Evolutionary conservation across 2,888 invertebrate genomes (phyloP).

Genomic region (Drosophila putrida): DNA sequence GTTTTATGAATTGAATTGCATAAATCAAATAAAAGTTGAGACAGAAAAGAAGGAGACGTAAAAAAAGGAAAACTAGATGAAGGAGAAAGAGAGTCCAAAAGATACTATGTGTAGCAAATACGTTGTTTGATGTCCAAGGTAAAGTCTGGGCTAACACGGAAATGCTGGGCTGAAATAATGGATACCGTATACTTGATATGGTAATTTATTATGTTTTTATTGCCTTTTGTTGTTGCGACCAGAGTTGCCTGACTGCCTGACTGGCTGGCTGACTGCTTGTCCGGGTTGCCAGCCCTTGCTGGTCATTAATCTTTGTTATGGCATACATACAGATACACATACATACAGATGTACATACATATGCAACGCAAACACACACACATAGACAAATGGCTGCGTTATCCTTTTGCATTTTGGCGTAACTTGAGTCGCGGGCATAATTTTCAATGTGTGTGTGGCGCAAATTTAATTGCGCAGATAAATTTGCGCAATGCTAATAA

Average conservation of each 20-base stretch:
- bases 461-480: slow-evolving; percentile 79
- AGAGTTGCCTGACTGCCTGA: slow-evolving; percentile 31
- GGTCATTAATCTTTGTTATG: slow-evolving; percentile 84
- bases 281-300: slow-evolving; percentile 69
- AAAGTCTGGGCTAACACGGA: slow-evolving; percentile 58
- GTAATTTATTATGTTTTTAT: slow-evolving; percentile 84
- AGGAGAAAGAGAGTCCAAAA: neutral
- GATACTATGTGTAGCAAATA: neutral
- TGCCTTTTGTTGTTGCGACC: slow-evolving; percentile 73
- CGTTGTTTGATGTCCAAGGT: slow-evolving; percentile 3
- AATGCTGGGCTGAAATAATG: slow-evolving; percentile 67
- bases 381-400: slow-evolving; percentile 62
- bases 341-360: slow-evolving; percentile 4
- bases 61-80: slow-evolving; percentile 1
- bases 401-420: slow-evolving; percentile 76
- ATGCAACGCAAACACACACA: slow-evolving; percentile 10
- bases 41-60: slow-evolving; percentile 22
- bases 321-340: slow-evolving; percentile 54
- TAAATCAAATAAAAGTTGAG: slow-evolving; percentile 72
- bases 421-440: slow-evolving; percentile 76
- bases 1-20: slow-evolving; percentile 82
- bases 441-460: slow-evolving; percentile 40
- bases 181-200: slow-evolving; percentile 80
- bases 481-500: slow-evolving; percentile 78
- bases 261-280: slow-evolving; percentile 2